These are phyloP conservation scores for Drepana arcuata DNA, from an alignment of 1,140 invertebrate genomes.

Conservation along the genomic window DNA sequence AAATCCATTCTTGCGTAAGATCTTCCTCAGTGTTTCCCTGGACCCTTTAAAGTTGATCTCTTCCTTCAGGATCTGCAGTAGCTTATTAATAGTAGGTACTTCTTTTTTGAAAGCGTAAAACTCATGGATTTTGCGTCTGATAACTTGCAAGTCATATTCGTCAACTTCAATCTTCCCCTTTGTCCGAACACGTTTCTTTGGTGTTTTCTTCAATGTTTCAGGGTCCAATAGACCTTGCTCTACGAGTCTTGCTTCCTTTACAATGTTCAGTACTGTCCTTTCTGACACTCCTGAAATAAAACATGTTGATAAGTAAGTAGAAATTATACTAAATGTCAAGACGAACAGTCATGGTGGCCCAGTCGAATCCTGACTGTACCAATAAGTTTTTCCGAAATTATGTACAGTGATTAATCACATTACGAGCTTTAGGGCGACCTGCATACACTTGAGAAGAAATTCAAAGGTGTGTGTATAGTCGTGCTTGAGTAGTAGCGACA, in stretches of 20 bases:
- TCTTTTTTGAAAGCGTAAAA: slow-evolving; percentile 64
- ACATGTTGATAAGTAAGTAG: no score
- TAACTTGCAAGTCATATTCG: slow-evolving; percentile 60
- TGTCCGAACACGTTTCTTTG: slow-evolving; percentile 54
- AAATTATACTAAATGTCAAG: no score
- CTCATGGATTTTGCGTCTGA: slow-evolving; percentile 56
- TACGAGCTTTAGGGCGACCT: no score
- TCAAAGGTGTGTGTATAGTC: no score
- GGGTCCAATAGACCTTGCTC: slow-evolving; percentile 60
- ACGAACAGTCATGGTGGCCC: no score
- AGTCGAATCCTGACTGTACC: no score
- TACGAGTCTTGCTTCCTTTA: slow-evolving; percentile 52
- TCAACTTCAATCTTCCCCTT: slow-evolving; percentile 64
- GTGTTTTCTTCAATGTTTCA: slow-evolving; percentile 48
- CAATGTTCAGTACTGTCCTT: slow-evolving; percentile 54
- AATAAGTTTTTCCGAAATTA: no score
- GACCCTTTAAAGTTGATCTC: slow-evolving; percentile 64
- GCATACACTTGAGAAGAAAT: no score
- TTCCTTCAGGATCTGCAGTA: slow-evolving; percentile 55
- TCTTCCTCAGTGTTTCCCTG: slow-evolving; percentile 52
- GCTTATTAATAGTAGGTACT: slow-evolving; percentile 58
- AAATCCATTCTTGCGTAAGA: slow-evolving; percentile 59
- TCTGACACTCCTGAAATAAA: slow-evolving; percentile 53
- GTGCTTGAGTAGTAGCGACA: no score
- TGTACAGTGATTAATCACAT: no score